Conservation (phyloP, 2,888 invertebrate genomes). For the Philhelius pedissequus region DNA sequence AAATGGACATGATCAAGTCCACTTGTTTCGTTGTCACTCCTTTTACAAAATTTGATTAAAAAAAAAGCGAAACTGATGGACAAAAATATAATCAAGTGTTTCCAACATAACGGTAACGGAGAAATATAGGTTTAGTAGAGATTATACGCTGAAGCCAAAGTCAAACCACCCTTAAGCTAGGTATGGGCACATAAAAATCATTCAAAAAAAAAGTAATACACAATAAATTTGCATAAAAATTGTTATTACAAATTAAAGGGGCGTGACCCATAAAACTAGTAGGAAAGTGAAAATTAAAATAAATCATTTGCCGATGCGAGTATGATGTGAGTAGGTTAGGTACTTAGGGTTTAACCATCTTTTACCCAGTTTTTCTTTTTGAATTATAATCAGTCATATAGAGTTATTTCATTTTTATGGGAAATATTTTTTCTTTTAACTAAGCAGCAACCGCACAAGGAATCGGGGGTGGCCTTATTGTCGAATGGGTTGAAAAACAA, state of each 20-base stretch:
- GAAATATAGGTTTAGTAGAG: slow-evolving; percentile 10
- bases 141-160: no score
- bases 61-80: neutral
- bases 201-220: slow-evolving; percentile 28
- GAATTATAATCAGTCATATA: slow-evolving; percentile 15
- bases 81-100: slow-evolving; percentile 32
- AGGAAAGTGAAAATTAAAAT: slow-evolving; percentile 64
- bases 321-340: slow-evolving; percentile 12
- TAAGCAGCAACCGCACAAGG: neutral
- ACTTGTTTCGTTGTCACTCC: slow-evolving; percentile 62
- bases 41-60: slow-evolving; percentile 46
- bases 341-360: slow-evolving; percentile 48
- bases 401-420: slow-evolving; percentile 51
- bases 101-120: slow-evolving; percentile 15
- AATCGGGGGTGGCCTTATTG: neutral
- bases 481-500: neutral
- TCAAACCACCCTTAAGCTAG: neutral
- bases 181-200: slow-evolving; percentile 51
- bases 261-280: slow-evolving; percentile 66
- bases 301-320: slow-evolving; percentile 51
- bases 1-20: slow-evolving; percentile 29
- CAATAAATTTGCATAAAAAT: slow-evolving; percentile 67
- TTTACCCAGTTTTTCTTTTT: slow-evolving; percentile 4
- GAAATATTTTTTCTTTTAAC: slow-evolving; percentile 23
- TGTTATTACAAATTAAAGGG: slow-evolving; percentile 68